Evolutionary conservation across 2,113 vertebrate genomes (phyloP).

Genomic region (Tor tambroides): DNA sequence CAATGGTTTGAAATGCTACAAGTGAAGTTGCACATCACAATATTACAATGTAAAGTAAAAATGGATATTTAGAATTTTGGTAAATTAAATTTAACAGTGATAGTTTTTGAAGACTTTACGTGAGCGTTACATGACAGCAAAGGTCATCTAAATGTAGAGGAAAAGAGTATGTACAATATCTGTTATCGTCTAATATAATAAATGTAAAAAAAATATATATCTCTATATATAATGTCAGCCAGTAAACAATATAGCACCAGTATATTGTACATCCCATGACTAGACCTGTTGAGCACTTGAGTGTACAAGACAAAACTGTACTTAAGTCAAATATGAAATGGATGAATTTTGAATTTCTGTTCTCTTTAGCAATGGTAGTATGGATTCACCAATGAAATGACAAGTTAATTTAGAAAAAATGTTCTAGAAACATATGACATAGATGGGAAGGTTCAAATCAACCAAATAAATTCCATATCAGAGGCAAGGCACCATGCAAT

Average conservation of each 20-base stretch:
- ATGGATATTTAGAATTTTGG: too few species aligned
- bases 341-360: not conserved
- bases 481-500: not conserved
- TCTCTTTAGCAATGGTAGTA: not conserved
- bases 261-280: not conserved
- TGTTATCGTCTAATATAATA: not conserved
- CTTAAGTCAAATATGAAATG: not conserved
- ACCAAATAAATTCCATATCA: constrained; percentile 5
- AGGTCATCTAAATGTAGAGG: not conserved
- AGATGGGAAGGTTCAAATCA: not conserved
- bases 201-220: not conserved
- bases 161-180: not conserved
- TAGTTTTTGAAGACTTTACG: too few species aligned
- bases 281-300: not conserved
- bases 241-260: not conserved
- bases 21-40: too few species aligned
- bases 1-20: too few species aligned
- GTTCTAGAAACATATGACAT: not conserved
- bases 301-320: not conserved
- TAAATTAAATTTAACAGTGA: too few species aligned
- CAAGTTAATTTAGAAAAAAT: not conserved
- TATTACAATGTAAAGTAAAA: too few species aligned
- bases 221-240: not conserved
- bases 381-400: not conserved
- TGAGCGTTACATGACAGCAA: not conserved